phyloP scores from a whole-genome alignment of 2,113 vertebrate genomes.

The Oceanites oceanicus region DNA sequence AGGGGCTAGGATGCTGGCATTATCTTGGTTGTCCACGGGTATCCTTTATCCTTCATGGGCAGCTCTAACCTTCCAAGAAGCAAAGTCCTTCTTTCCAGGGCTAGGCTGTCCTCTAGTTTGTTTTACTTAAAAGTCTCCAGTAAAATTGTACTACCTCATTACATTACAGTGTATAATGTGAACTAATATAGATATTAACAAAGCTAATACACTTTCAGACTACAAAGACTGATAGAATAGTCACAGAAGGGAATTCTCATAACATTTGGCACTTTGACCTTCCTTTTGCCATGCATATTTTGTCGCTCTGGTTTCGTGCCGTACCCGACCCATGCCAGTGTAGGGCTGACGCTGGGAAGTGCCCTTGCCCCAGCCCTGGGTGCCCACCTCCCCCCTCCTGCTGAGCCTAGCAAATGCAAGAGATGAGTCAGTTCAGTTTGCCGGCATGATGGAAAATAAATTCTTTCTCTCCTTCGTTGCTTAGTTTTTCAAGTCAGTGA shows the following conservation, averaged over 20 bases:
- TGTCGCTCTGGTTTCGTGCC: not conserved
- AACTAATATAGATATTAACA: not conserved
- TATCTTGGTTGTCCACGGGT: not conserved
- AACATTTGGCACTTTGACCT: not conserved
- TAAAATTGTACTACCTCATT: not conserved
- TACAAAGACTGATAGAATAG: not conserved
- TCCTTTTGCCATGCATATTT: not conserved
- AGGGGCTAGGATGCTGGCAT: not conserved
- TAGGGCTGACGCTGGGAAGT: accelerated
- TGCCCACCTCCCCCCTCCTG: not conserved
- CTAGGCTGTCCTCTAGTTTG: not conserved
- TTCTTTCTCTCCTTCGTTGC: not conserved
- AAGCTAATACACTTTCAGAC: not conserved
- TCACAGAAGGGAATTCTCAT: not conserved
- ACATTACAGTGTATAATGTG: not conserved
- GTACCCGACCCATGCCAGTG: accelerated
- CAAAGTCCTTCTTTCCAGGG: not conserved
- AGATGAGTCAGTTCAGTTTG: not conserved
- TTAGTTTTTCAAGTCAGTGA: not conserved
- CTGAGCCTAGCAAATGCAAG: not conserved
- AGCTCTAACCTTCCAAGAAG: not conserved
- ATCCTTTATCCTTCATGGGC: not conserved
- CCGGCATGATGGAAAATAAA: not conserved
- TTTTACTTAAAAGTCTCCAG: not conserved
- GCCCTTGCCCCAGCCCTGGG: not conserved